Evolutionary conservation across 1,140 invertebrate genomes (phyloP).

Genomic region (Bombus picipes): DNA sequence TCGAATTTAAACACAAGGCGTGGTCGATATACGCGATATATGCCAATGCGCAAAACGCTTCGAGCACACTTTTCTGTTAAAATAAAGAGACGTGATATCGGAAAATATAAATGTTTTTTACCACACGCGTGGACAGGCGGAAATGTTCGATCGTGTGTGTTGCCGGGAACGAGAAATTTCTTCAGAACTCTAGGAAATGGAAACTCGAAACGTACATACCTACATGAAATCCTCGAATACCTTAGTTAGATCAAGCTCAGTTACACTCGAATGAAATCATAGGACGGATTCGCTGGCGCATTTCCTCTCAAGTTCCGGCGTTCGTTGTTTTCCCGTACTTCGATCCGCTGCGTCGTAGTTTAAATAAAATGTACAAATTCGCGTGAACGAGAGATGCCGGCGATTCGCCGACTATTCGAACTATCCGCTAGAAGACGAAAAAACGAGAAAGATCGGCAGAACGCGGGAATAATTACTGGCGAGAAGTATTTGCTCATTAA

Average conservation of each 20-base stretch:
- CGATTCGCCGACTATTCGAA: not conserved
- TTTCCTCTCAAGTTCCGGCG: not conserved
- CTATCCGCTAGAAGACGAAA: not conserved
- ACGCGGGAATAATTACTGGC: conserved; percentile 22
- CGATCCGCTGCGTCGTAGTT: not conserved
- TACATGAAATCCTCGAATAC: not conserved
- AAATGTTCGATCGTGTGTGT: not conserved
- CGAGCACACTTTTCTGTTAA: not conserved
- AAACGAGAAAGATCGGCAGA: not conserved
- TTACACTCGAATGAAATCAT: conserved; percentile 18
- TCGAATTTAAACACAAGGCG: not conserved
- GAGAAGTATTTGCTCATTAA: conserved; percentile 39
- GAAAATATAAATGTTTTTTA: not conserved
- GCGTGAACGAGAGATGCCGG: not conserved
- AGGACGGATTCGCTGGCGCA: conserved; percentile 3
- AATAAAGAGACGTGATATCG: not conserved
- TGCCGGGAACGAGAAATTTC: not conserved
- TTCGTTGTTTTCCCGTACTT: not conserved
- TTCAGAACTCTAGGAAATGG: not conserved
- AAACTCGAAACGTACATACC: not conserved
- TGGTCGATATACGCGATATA: not conserved
- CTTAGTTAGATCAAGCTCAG: not conserved
- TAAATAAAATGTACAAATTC: not conserved
- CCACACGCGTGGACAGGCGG: too few species aligned
- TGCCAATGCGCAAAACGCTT: too few species aligned